A percentile compares a stretch with the other conserved stretches of the same genome.
phyloP scores from a whole-genome alignment of 92 coral and sea anemone genomes.

The Actinostola sp. region DNA sequence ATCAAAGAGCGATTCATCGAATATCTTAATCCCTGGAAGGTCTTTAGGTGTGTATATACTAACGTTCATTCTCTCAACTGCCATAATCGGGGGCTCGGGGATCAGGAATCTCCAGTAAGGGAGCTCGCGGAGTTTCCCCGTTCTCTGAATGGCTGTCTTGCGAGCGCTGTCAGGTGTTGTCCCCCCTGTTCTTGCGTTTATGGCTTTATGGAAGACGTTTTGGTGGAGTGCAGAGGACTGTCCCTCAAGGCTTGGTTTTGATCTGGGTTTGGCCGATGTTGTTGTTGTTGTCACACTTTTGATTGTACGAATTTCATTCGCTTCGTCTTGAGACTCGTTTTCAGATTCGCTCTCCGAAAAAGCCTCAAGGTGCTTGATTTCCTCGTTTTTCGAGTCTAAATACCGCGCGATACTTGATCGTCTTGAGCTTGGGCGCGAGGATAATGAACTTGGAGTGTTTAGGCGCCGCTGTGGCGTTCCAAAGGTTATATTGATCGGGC shows the following conservation, averaged over 20 bases:
- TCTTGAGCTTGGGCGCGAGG: slow-evolving; percentile 47
- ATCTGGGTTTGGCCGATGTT: slow-evolving; percentile 2
- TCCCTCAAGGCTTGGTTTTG: neutral
- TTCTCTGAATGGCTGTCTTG: slow-evolving; percentile 55
- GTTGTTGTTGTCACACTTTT: slow-evolving; percentile 11
- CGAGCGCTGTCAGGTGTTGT: neutral
- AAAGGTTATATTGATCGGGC: neutral
- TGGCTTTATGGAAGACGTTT: slow-evolving; percentile 35
- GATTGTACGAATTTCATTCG: neutral
- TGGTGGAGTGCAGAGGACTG: slow-evolving; percentile 5
- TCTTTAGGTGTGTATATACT: slow-evolving; percentile 95
- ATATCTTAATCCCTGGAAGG: slow-evolving; percentile 92
- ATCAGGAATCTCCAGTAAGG: slow-evolving; percentile 81
- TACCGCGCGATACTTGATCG: slow-evolving; percentile 58
- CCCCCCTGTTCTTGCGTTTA: slow-evolving; percentile 24
- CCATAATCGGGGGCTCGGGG: slow-evolving; percentile 93
- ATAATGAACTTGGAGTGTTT: slow-evolving; percentile 30
- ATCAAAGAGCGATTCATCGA: slow-evolving; percentile 90
- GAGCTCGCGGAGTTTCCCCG: slow-evolving; percentile 68
- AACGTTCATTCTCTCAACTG: slow-evolving; percentile 89
- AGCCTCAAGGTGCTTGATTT: neutral
- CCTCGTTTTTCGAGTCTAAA: slow-evolving; percentile 26
- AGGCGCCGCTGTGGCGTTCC: neutral
- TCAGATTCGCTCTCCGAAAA: slow-evolving; percentile 19
- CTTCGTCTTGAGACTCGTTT: neutral